A percentile compares a stretch with the other conserved stretches of the same genome.
Conservation (phyloP, 2,797 vertebrate genomes). For the Myripristis jacobus region DNA sequence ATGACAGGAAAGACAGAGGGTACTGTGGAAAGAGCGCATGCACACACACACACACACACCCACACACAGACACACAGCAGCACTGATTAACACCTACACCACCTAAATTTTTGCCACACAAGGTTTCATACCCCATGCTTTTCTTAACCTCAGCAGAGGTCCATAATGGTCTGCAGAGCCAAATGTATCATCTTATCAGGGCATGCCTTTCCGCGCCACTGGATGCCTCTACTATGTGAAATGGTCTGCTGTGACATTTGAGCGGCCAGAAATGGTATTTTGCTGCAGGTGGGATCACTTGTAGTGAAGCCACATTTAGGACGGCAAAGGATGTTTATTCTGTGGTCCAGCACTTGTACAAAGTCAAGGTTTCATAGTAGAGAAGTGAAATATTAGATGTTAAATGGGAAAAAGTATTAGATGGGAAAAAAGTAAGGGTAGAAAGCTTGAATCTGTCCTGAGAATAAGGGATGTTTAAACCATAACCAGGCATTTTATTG, state of each 20-base stretch:
- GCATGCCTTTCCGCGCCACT: slow-evolving; percentile 31
- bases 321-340: not conserved
- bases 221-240: slow-evolving; percentile 23
- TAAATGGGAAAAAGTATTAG: not conserved
- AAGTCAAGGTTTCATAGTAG: slow-evolving; percentile 1
- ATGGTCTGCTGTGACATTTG: slow-evolving; percentile 38
- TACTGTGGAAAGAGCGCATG: not conserved
- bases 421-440: too few species aligned
- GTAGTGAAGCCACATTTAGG: slow-evolving; percentile 14
- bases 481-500: not conserved
- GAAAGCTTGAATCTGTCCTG: too few species aligned
- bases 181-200: slow-evolving; percentile 1
- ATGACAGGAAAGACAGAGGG: slow-evolving; percentile 27
- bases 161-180: not conserved
- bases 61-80: not conserved
- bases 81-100: not conserved
- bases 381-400: not conserved
- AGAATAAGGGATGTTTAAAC: not conserved
- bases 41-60: not conserved
- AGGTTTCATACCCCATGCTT: not conserved
- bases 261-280: slow-evolving; percentile 32
- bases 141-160: not conserved
- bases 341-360: not conserved
- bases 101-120: not conserved
- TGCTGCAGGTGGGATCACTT: slow-evolving; percentile 46